Base-by-base conservation (phyloP, 2,888 invertebrate genomes). In the Nezara viridula region DNA sequence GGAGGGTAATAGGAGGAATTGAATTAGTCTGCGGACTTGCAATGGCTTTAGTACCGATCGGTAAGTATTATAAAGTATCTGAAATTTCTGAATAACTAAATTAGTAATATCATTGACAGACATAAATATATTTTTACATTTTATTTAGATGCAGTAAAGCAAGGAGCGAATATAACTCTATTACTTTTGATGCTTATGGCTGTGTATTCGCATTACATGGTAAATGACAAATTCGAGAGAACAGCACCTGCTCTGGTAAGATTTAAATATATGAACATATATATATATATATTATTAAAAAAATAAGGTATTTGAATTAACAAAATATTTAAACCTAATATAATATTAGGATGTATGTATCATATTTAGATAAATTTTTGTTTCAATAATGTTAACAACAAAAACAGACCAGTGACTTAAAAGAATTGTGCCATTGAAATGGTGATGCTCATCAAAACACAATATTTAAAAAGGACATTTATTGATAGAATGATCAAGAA, bases 171-270 rank as follows among this genome's bases (percentile, higher is more conserved):
- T 93, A 94, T 96, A 19, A 95, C 97, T 52, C 94, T 99, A 90
- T 94, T 99, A 77, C 91, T 96, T 88, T 93, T 98, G 91, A 98
- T 98, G 95, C 92, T 98, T 90, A 95, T 98, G 93, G 98, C 98
- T 55, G 96, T 98, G 89, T 98, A 98, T 93, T 98, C 98, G 24
- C 98, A 98, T 93, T 96, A 97, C 92, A 96, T 97, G 96, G 97
- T 98, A 52, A 97, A 97, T 88, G 98, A 98, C 93, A 97, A 97
- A 91, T 96, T 98, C 93, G 98, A 98, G 93, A 95, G 98, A 91
- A 97, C 96, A 89, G 98, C 98, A 24, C 98, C 98, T 0, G 96
- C 98, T 89, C 93, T 98, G 92, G 98, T 98, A 91, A 92, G 92
- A 91, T 19, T 10, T 32, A 55, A 55, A 60, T n/a, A 12, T n/a